Evolutionary conservation across 2,888 invertebrate genomes (phyloP), one percentile per base, ranked within the genome.

Genomic region (Dioctria rufipes): DNA sequence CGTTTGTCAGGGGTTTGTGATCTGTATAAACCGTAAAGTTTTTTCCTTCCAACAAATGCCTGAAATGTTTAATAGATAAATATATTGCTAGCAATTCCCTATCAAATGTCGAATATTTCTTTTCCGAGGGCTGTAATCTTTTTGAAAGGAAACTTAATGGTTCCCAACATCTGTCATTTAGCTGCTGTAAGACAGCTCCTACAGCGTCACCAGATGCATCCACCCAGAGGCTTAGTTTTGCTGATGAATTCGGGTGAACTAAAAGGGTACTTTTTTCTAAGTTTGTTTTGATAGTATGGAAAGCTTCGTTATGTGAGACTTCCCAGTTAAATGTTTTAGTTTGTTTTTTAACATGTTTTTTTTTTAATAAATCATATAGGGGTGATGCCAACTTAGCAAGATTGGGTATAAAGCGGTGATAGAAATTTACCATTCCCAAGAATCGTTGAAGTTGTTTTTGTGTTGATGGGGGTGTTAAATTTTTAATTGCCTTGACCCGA

Each of bases 51-150:
- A 82, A 11, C 43, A 80, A 82, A 79, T 84, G 82, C 39, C 78
- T 79, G 49, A 82, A 83, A 58, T 78, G 58, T 61, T 69, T 81
- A 49, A 82, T 81, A 9, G 83, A 63, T 85, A 84, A 0, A 88
- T 88, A 89, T 0, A 88, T 86, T 0, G 87, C 88, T 3, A 88
- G 83, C 0, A 89, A 84, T 83, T 88, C 87, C 8, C 87, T 49
- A 80, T 89, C 88, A 81, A 87, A 88, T 2, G 85, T 81, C 37
- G 83, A 82, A 61, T 88, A 89, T 8, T 86, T 87, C 6, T 42
- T 66, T 80, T 89, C 85, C 0, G 86, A 78, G 0, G 84, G 80
- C 25, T 80, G 84, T 2, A 88, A 81, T 46, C 86, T 87, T 66
- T 83, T 83, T 2, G 86, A 87, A 80, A 86, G 88, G 80, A 87